phyloP scores from a whole-genome alignment of 2,113 vertebrate genomes.

The Cebus imitator region DNA sequence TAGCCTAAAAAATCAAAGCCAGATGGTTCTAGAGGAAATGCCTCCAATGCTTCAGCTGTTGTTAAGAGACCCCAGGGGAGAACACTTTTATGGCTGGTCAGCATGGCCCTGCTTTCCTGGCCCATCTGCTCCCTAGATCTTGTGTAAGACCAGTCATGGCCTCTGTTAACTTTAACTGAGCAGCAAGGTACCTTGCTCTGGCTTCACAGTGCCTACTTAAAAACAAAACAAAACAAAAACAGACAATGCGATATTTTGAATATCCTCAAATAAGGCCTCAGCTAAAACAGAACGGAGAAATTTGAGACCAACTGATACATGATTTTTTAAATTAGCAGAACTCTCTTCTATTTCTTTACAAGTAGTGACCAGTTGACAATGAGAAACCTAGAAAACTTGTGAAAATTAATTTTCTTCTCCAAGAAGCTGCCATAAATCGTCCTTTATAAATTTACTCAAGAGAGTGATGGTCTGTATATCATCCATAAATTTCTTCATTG shows the following conservation, averaged over 20 bases:
- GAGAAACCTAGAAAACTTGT: neutral
- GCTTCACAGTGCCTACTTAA: neutral
- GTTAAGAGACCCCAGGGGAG: slow-evolving; percentile 61
- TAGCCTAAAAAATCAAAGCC: slow-evolving; percentile 62
- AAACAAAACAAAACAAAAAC: neutral
- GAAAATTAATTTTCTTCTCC: slow-evolving; percentile 40
- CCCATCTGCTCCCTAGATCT: slow-evolving; percentile 68
- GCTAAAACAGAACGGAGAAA: neutral
- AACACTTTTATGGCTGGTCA: slow-evolving; percentile 62
- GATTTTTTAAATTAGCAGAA: slow-evolving; percentile 18
- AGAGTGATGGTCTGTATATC: neutral
- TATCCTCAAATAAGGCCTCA: neutral
- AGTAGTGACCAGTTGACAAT: neutral
- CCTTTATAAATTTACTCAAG: neutral
- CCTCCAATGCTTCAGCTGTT: slow-evolving; percentile 62
- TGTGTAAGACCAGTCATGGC: slow-evolving; percentile 10
- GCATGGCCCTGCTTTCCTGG: neutral
- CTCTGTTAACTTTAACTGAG: slow-evolving; percentile 35
- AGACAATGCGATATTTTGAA: neutral
- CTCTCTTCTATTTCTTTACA: neutral
- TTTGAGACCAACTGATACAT: neutral
- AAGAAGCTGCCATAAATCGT: neutral
- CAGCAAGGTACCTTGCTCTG: slow-evolving; percentile 30
- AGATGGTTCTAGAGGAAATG: slow-evolving; percentile 74
- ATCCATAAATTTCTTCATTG: neutral